phyloP scores from a whole-genome alignment of 2,888 invertebrate genomes.

The Ectropis crepuscularia region DNA sequence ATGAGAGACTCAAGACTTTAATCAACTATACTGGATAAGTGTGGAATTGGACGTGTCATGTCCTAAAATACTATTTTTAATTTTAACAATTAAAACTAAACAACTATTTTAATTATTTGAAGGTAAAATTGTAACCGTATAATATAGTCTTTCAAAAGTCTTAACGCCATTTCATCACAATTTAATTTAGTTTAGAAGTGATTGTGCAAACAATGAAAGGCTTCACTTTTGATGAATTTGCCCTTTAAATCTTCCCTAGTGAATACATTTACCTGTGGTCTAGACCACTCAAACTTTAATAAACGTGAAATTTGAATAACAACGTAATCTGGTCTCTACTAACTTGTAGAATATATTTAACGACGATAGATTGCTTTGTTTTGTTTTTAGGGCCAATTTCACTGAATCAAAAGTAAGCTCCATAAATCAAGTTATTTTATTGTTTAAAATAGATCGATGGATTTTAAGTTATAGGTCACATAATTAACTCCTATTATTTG shows the following conservation, averaged over 20 bases:
- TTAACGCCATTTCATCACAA: slow-evolving; percentile 1
- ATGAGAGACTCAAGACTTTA: no score
- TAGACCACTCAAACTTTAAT: slow-evolving; percentile 32
- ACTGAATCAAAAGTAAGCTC: no score
- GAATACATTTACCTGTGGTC: slow-evolving; percentile 36
- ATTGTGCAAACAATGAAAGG: slow-evolving; percentile 13
- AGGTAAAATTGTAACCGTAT: no score
- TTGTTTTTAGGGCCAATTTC: not conserved
- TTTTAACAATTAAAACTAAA: no score
- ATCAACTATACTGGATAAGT: no score
- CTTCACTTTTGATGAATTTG: slow-evolving; percentile 24
- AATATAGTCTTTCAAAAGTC: not conserved
- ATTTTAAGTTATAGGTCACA: no score
- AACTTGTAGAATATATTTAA: slow-evolving; percentile 22
- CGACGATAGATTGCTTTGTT: slow-evolving; percentile 6
- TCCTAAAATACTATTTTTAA: no score
- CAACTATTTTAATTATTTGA: no score
- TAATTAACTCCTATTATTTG: no score
- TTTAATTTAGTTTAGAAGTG: slow-evolving; percentile 12
- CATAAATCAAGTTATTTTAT: no score
- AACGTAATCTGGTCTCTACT: slow-evolving; percentile 30
- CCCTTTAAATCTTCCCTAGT: slow-evolving; percentile 12
- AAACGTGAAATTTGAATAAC: slow-evolving; percentile 38
- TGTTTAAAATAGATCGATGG: no score
- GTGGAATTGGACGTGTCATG: no score